phyloP scores from a whole-genome alignment of 2,113 vertebrate genomes.

The Gasterosteus nipponicus region DNA sequence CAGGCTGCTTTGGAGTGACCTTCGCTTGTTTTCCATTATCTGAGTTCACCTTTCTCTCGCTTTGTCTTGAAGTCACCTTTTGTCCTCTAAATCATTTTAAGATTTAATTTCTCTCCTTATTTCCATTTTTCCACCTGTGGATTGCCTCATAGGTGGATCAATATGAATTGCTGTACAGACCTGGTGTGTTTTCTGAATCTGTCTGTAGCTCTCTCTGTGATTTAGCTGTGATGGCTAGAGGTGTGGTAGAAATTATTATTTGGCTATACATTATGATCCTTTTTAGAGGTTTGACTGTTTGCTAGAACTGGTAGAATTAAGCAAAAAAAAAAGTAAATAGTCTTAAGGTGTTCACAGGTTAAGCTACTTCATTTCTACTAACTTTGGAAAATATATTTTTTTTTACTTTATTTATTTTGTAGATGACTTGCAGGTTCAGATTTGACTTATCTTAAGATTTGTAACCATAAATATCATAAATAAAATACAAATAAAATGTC shows the following conservation, averaged over 20 bases:
- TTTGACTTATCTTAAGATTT: background rate
- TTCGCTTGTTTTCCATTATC: conserved; percentile 44
- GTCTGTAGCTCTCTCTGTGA: conserved; percentile 39
- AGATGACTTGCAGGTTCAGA: background rate
- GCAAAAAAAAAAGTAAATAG: background rate
- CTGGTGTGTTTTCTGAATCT: conserved; percentile 71
- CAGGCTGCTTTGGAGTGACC: conserved; percentile 56
- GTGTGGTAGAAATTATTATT: conserved; percentile 30
- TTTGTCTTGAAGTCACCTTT: conserved; percentile 13
- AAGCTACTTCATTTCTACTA: background rate
- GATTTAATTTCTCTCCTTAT: conserved; percentile 8
- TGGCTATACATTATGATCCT: background rate
- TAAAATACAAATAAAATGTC: background rate
- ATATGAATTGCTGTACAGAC: conserved; percentile 83
- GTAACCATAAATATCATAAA: too few species aligned
- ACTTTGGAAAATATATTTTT: background rate
- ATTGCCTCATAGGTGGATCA: conserved; percentile 77
- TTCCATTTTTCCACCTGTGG: conserved; percentile 18
- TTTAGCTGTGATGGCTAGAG: conserved; percentile 51
- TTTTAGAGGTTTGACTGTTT: background rate
- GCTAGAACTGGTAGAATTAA: background rate
- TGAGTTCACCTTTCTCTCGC: conserved; percentile 38
- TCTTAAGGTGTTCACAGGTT: background rate
- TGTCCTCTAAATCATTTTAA: conserved; percentile 17
- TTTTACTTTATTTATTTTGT: background rate